These are phyloP conservation scores for Archivesica marissinica DNA, from an alignment of 1,140 invertebrate species.

Conservation along the genomic window DNA sequence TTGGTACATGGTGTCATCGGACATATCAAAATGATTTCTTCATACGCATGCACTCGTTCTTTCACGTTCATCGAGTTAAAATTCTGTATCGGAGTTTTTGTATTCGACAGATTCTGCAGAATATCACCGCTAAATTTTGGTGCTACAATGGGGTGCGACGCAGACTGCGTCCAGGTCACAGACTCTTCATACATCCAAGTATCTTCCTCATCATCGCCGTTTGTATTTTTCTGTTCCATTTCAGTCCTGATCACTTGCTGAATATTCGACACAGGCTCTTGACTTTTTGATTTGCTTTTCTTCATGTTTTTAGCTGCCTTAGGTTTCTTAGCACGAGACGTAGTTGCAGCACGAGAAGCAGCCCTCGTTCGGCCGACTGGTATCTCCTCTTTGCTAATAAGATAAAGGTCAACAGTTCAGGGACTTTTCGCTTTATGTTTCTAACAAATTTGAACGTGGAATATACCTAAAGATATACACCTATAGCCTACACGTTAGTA, in stretches of 20 bases:
- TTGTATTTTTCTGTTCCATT: background rate
- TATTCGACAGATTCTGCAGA: background rate
- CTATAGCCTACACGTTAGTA: too few species aligned
- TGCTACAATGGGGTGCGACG: background rate
- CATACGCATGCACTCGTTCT: slow-evolving; percentile 44
- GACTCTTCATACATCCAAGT: background rate
- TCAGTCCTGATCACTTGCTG: background rate
- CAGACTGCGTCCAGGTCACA: slow-evolving; percentile 22
- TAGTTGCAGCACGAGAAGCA: slow-evolving; percentile 35
- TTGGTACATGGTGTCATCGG: background rate
- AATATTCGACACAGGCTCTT: slow-evolving; percentile 26
- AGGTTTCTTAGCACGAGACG: slow-evolving; percentile 20
- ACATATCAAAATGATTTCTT: slow-evolving; percentile 48
- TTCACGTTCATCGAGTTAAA: slow-evolving; percentile 56
- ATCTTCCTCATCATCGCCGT: background rate
- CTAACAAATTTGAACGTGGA: too few species aligned
- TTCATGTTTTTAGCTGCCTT: background rate
- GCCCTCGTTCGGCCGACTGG: slow-evolving; percentile 16
- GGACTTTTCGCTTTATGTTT: too few species aligned
- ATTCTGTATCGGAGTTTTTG: background rate
- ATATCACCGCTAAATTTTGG: background rate
- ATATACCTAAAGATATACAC: too few species aligned
- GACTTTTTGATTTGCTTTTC: slow-evolving; percentile 35
- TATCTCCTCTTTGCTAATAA: slow-evolving; percentile 3
- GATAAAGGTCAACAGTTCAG: background rate